Conservation (phyloP, 2,888 invertebrate species). For the Hemistola chrysoprasaria region DNA sequence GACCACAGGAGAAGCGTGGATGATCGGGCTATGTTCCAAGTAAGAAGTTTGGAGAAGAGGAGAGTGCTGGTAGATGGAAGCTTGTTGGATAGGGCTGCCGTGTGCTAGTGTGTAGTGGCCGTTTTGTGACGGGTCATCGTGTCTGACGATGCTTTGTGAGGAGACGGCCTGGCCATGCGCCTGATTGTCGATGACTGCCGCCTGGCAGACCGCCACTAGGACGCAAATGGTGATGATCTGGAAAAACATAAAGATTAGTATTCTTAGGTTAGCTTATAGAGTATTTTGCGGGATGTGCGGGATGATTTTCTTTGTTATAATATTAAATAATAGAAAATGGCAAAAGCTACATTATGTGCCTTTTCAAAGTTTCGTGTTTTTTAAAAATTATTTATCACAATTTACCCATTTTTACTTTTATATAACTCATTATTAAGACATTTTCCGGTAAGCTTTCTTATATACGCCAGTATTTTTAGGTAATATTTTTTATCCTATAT, state of each 20-base stretch:
- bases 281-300: too few species aligned
- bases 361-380: too few species aligned
- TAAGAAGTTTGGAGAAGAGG: constrained; percentile 6
- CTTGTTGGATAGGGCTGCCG: constrained; percentile 32
- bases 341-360: too few species aligned
- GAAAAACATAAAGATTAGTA: constrained; percentile 27
- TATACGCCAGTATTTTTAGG: background rate
- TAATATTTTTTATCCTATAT: background rate
- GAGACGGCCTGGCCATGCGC: constrained; percentile 64
- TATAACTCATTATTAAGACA: too few species aligned
- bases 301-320: background rate
- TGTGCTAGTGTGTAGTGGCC: constrained; percentile 36
- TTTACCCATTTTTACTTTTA: too few species aligned
- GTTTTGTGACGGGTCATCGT: constrained; percentile 58
- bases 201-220: constrained; percentile 70
- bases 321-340: too few species aligned
- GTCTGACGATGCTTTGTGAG: constrained; percentile 68
- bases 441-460: background rate
- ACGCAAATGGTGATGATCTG: constrained; percentile 69
- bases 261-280: too few species aligned
- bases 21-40: constrained; percentile 1
- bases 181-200: constrained; percentile 59
- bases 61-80: constrained; percentile 26
- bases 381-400: too few species aligned
- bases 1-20: constrained; percentile 26